Conservation (phyloP, 2,113 vertebrate species). For the Tonatia bakeri region DNA sequence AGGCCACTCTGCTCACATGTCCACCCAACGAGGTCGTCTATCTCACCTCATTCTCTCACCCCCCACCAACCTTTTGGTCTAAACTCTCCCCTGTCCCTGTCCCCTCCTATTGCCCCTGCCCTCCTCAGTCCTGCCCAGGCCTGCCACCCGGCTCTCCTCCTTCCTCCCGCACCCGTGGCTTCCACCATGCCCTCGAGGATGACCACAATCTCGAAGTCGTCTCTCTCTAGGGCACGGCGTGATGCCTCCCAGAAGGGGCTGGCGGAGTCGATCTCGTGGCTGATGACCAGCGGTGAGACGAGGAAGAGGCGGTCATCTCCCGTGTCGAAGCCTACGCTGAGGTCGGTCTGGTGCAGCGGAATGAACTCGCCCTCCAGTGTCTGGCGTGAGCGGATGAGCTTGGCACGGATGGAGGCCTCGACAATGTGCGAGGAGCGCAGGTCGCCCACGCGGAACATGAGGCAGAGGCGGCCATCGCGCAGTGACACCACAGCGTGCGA, state of each 20-base stretch:
- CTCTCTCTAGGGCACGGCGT: constrained; percentile 83
- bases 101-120: not conserved
- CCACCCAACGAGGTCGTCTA: no score
- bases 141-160: not conserved
- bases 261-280: constrained; percentile 87
- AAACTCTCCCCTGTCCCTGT: no score
- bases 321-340: constrained; percentile 90
- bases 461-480: constrained; percentile 86
- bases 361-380: constrained; percentile 91
- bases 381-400: constrained; percentile 91
- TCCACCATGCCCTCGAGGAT: constrained; percentile 93
- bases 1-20: not conserved
- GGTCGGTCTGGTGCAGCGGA: constrained; percentile 90
- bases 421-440: constrained; percentile 91
- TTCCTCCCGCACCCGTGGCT: constrained; percentile 83
- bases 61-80: not conserved
- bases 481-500: constrained; percentile 89
- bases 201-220: constrained; percentile 89
- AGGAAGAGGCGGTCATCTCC: constrained; percentile 91
- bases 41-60: not conserved
- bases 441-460: constrained; percentile 92
- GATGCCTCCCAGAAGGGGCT: constrained; percentile 92
- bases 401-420: constrained; percentile 90
- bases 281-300: constrained; percentile 90
- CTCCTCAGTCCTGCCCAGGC: accelerated